These are phyloP conservation scores for Drosophila azteca DNA, from an alignment of 1,140 invertebrate genomes.

Conservation along the genomic window DNA sequence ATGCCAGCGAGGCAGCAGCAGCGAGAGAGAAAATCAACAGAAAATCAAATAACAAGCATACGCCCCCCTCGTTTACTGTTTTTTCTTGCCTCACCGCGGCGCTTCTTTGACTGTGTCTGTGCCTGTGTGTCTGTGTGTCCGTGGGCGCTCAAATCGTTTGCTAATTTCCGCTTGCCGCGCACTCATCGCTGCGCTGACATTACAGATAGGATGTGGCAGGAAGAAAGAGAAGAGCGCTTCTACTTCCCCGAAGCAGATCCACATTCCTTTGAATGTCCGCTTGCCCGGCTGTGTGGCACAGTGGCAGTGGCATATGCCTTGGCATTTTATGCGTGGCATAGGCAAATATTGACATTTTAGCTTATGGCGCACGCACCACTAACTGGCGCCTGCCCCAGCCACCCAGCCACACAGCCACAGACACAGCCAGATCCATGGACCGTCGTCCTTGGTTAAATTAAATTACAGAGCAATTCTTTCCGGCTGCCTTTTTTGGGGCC, in stretches of 20 bases:
- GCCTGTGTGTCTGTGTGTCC: neutral
- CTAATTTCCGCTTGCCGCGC: conserved; percentile 74
- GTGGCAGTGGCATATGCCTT: conserved; percentile 52
- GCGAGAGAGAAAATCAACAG: conserved; percentile 40
- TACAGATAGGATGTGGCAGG: conserved; percentile 35
- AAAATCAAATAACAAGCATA: conserved; percentile 72
- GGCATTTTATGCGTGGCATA: conserved; percentile 72
- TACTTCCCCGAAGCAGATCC: conserved; percentile 15
- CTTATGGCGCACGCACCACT: conserved; percentile 76
- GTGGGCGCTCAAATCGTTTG: conserved; percentile 69
- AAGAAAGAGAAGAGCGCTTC: too few relatives aligned
- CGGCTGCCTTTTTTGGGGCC: conserved; percentile 56
- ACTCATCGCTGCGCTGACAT: conserved; percentile 46
- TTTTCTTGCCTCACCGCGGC: neutral
- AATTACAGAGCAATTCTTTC: conserved; percentile 79
- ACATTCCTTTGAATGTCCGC: conserved; percentile 66
- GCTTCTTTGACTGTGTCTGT: too few relatives aligned
- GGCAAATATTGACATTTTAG: conserved; percentile 78
- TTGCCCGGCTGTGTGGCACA: neutral
- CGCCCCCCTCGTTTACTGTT: conserved; percentile 39
- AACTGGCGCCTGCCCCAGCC: conserved; percentile 46
- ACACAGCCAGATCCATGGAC: too few relatives aligned
- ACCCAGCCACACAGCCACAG: conserved; percentile 1
- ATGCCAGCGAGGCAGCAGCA: conserved; percentile 6
- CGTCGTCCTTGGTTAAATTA: conserved; percentile 67